Evolutionary conservation across 2,888 invertebrate genomes (phyloP).

Genomic region (Lasioglossum zephyrum): DNA sequence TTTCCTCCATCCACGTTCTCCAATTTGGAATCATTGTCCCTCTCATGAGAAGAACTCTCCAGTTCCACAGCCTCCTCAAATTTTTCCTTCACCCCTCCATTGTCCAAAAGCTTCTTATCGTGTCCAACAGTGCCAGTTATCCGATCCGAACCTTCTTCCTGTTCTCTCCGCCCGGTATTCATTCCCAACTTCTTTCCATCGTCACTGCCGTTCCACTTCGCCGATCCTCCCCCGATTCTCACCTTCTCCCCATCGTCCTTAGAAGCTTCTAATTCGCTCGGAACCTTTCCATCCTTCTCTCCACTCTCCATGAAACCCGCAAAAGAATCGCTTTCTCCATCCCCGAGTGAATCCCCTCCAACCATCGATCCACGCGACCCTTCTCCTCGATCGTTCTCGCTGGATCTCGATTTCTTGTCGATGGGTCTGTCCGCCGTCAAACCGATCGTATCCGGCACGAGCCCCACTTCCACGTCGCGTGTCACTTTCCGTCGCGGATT

Average conservation of each 20-base stretch:
- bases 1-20: not conserved
- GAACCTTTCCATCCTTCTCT: not conserved
- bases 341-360: slow-evolving; percentile 22
- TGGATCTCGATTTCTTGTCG: slow-evolving; percentile 49
- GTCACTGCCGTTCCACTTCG: not conserved
- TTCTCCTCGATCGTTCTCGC: slow-evolving; percentile 8
- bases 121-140: not conserved
- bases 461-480: slow-evolving; percentile 38
- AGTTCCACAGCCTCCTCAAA: not conserved
- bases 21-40: not conserved
- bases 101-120: not conserved
- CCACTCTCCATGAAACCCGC: not conserved
- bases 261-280: not conserved
- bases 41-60: not conserved
- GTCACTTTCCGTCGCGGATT: slow-evolving; percentile 44
- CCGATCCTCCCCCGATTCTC: not conserved
- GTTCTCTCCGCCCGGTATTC: too few relatives aligned
- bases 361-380: slow-evolving; percentile 13
- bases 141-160: not conserved
- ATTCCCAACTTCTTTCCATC: too few relatives aligned
- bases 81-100: not conserved
- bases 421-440: not conserved
- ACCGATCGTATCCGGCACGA: slow-evolving; percentile 34
- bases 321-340: slow-evolving; percentile 46
- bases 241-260: not conserved